Percentiles rank a stretch among this genome's conserved stretches.
Evolutionary conservation across 1,140 invertebrate genomes (phyloP).

Genomic region (Hycleus phaleratus): DNA sequence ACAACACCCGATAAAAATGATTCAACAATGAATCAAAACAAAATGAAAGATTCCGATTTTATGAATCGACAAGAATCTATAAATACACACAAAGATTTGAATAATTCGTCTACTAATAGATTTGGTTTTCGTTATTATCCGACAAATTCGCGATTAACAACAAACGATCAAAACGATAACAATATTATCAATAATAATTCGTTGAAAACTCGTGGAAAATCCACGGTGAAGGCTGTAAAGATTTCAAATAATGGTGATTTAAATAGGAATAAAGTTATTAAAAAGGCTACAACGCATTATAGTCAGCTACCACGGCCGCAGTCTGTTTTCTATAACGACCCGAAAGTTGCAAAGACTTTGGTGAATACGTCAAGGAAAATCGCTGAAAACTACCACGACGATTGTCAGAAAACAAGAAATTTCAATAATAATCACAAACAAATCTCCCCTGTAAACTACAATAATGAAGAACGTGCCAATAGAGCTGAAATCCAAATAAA

Average conservation of each 20-base stretch:
- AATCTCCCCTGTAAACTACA: too few relatives aligned
- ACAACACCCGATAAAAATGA: too few relatives aligned
- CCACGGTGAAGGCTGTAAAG: too few relatives aligned
- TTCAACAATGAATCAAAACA: too few relatives aligned
- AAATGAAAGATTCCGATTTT: background rate
- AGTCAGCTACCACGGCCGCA: conserved; percentile 21
- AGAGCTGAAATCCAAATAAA: too few relatives aligned
- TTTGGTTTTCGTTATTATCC: too few relatives aligned
- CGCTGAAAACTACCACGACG: conserved; percentile 6
- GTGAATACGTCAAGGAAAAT: background rate
- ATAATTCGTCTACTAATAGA: too few relatives aligned
- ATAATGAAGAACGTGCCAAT: too few relatives aligned
- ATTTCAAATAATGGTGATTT: background rate
- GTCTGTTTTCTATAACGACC: conserved; percentile 4
- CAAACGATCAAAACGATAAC: conserved; percentile 3
- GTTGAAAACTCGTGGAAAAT: too few relatives aligned
- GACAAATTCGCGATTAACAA: background rate
- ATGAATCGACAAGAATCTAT: conserved; percentile 7
- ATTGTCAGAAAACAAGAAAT: background rate
- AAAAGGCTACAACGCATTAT: conserved; percentile 33
- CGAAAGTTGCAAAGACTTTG: background rate
- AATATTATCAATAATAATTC: too few relatives aligned
- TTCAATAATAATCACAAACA: too few relatives aligned
- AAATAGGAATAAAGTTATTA: conserved; percentile 6
- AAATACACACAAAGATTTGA: too few relatives aligned